These are phyloP conservation scores for Nycteola revayana DNA, from an alignment of 2,888 invertebrate genomes.

Conservation along the genomic window DNA sequence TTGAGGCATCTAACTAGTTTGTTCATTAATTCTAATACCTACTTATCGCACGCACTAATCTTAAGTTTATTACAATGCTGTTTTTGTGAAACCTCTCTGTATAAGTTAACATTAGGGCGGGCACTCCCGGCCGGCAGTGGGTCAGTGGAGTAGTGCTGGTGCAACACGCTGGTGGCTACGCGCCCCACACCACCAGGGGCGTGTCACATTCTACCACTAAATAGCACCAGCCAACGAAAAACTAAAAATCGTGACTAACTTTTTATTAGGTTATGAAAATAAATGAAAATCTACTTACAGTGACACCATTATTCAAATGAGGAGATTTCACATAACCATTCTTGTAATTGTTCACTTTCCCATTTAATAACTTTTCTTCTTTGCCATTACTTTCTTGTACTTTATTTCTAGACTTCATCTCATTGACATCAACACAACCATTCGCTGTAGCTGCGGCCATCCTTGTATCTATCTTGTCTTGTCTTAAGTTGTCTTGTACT, in stretches of 20 bases:
- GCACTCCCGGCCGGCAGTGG: too few species aligned
- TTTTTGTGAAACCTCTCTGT: too few species aligned
- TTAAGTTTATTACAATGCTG: too few species aligned
- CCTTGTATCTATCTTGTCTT: too few species aligned
- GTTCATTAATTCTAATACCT: too few species aligned
- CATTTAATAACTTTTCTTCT: slow-evolving; percentile 45
- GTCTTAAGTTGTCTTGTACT: not conserved
- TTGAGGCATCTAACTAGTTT: too few species aligned
- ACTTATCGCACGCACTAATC: too few species aligned
- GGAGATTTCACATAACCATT: slow-evolving; percentile 56
- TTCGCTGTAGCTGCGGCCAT: slow-evolving; percentile 53
- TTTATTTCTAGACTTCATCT: slow-evolving; percentile 31
- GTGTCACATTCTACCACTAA: slow-evolving; percentile 4
- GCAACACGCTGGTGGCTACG: too few species aligned
- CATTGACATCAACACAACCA: slow-evolving; percentile 37
- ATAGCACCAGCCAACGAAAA: slow-evolving; percentile 1
- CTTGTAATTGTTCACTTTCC: slow-evolving; percentile 44
- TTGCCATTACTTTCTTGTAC: slow-evolving; percentile 42
- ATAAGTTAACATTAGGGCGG: too few species aligned
- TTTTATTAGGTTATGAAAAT: slow-evolving; percentile 31
- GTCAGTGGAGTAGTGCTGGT: too few species aligned
- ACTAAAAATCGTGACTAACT: slow-evolving; percentile 1
- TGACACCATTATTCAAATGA: slow-evolving; percentile 45
- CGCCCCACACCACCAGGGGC: slow-evolving; percentile 3
- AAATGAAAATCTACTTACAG: slow-evolving; percentile 54